Evolutionary conservation across 1,140 invertebrate genomes (phyloP).

Genomic region (Drosophila albomicans): DNA sequence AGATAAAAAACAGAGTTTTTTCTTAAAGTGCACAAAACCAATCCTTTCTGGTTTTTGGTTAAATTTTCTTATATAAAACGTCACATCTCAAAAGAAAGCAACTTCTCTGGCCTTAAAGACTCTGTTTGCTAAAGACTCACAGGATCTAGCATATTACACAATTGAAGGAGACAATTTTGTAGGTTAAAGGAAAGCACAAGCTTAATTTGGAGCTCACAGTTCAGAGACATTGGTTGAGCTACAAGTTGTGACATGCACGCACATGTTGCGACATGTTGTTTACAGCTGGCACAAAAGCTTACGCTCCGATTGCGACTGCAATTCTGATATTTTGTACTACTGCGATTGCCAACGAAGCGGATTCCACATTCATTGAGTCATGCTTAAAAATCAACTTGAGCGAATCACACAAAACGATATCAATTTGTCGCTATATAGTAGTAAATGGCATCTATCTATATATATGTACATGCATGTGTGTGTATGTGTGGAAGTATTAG

Average conservation of each 20-base stretch:
- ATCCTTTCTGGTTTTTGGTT: too few species aligned
- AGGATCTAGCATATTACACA: too few species aligned
- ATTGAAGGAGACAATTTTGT: too few species aligned
- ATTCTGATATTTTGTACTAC: slow-evolving; percentile 7
- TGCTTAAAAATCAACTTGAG: slow-evolving; percentile 82
- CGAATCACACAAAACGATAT: slow-evolving; percentile 80
- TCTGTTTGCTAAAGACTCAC: too few species aligned
- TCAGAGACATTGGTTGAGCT: too few species aligned
- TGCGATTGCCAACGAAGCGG: background rate
- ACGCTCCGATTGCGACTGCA: slow-evolving; percentile 8
- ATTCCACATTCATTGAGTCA: slow-evolving; percentile 54
- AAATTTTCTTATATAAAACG: too few species aligned
- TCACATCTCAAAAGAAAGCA: too few species aligned
- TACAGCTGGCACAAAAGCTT: background rate
- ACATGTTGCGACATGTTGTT: slow-evolving; percentile 2
- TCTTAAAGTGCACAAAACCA: too few species aligned
- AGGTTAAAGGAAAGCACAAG: too few species aligned
- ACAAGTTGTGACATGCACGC: background rate
- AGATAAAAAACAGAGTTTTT: too few species aligned
- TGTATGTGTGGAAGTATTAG: background rate
- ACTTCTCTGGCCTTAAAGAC: too few species aligned
- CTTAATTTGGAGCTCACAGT: too few species aligned
- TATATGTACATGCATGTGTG: slow-evolving; percentile 14
- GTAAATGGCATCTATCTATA: slow-evolving; percentile 25
- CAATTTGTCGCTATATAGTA: slow-evolving; percentile 82